A percentile compares a stretch with the other conserved stretches of the same genome.
phyloP scores from a whole-genome alignment of 2,113 vertebrate genomes.

The Phrynocephalus versicolor region DNA sequence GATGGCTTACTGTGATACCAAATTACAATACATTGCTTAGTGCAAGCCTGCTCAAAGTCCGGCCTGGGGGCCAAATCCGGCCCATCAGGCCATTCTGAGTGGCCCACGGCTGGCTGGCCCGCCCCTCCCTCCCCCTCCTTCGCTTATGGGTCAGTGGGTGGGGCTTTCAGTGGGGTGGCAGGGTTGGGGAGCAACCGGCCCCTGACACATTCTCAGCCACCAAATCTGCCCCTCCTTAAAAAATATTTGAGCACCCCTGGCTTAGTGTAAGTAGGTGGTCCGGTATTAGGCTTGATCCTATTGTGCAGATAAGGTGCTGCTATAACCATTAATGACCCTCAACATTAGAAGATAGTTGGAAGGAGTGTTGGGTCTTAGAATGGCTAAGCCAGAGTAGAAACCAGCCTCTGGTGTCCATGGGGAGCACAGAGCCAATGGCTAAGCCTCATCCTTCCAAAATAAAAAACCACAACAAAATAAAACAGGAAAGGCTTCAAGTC shows the following conservation, averaged over 20 bases:
- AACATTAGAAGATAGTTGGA: not conserved
- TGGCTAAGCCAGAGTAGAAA: not conserved
- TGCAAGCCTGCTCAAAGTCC: not conserved
- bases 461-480: too few relatives aligned
- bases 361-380: not conserved
- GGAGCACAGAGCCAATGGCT: not conserved
- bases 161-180: too few relatives aligned
- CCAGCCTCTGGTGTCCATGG: not conserved
- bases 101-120: too few relatives aligned
- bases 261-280: too few relatives aligned
- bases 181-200: too few relatives aligned
- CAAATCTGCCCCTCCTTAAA: too few relatives aligned
- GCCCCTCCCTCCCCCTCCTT: too few relatives aligned
- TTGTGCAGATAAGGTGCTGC: not conserved
- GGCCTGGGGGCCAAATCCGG: too few relatives aligned
- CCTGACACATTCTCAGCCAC: too few relatives aligned
- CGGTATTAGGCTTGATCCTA: not conserved
- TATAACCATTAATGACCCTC: not conserved
- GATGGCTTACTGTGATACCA: not conserved
- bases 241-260: too few relatives aligned
- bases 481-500: not conserved
- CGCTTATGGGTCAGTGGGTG: too few relatives aligned
- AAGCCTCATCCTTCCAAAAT: not conserved
- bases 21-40: not conserved
- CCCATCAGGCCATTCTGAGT: too few relatives aligned